Base-by-base conservation (phyloP, 92 coral and sea anemone genomes). In the Parazoanthus atlanticus region DNA sequence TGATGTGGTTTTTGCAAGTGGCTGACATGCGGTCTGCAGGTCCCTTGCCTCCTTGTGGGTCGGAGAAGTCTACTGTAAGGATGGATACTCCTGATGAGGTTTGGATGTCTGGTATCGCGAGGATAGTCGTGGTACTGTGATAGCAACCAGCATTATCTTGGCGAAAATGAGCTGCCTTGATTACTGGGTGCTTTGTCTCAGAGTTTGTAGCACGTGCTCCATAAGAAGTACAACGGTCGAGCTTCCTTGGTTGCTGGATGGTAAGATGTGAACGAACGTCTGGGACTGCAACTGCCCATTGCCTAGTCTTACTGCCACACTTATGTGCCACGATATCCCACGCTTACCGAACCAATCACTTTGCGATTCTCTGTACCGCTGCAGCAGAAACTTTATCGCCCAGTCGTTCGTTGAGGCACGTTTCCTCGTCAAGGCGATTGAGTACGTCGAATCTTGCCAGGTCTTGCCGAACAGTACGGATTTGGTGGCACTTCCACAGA, bases 401-500 rank as follows among this genome's bases (percentile, higher is more conserved):
- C 88, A 85, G 88, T 85, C 88, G 66, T 73, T 70, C 6, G 88
- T 85, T 26, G 40, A 85, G 82, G 36, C 89, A 76, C 2, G 73
- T 86, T 74, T 86, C 26, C 47, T 86, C 89, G 65, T 76, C 79
- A 11, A 85, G 80, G 79, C 67, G 80, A 25, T 71, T 43, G 28
- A 85, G 23, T 16, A 85, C 80, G 16, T 85, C 79, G 6, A 85
- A n/a, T 13, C 69, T 75, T 21, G 56, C 56, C 56, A 49, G 56
- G 56, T 49, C 56, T 49, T 49, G 56, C 16, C 56, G 56, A 49
- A 69, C 74, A n/a, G 49, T 77, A 47, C 81, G 52, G 46, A 38
- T 38, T 77, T 86, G 89, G 79, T 86, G 84, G 82, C 89, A 86
- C 17, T 86, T 86, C 89, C 89, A 86, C 29, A 72, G 76, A 10